Percentiles rank a stretch among this genome's conserved stretches.
Conservation (phyloP, 2,888 invertebrate genomes). For the Horisme vitalbata region DNA sequence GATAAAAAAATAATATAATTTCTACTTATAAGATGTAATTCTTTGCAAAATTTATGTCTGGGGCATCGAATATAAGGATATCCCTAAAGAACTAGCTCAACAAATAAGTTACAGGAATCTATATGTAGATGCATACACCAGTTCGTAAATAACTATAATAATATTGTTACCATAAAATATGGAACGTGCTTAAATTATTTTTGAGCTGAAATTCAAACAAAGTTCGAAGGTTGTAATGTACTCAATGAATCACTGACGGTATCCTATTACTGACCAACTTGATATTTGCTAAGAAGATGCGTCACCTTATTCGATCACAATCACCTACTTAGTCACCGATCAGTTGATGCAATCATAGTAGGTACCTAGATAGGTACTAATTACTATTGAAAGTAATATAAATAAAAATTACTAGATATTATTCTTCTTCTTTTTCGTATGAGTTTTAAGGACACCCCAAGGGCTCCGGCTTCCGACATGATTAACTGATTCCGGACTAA, state of each 20-base stretch:
- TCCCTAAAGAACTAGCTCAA: slow-evolving; percentile 4
- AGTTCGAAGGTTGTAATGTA: slow-evolving; percentile 44
- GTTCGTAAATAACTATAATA: too few species aligned
- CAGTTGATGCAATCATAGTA: slow-evolving; percentile 30
- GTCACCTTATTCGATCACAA: slow-evolving; percentile 53
- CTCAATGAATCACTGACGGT: slow-evolving; percentile 61
- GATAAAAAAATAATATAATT: too few species aligned
- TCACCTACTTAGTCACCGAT: slow-evolving; percentile 44
- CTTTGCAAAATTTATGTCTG: slow-evolving; percentile 12
- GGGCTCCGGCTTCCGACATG: too few species aligned
- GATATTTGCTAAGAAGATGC: slow-evolving; percentile 60
- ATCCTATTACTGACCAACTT: slow-evolving; percentile 67
- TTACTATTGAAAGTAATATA: neutral
- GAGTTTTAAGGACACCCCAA: too few species aligned
- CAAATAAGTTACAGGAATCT: too few species aligned
- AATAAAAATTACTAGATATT: too few species aligned
- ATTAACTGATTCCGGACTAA: too few species aligned
- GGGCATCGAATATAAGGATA: neutral
- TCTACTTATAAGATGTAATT: slow-evolving; percentile 5
- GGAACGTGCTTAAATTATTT: slow-evolving; percentile 15
- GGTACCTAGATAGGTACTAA: neutral
- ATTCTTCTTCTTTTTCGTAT: too few species aligned
- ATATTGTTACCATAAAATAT: neutral
- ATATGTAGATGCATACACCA: too few species aligned
- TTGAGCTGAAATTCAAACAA: slow-evolving; percentile 38